These are phyloP conservation scores for Napeogenes inachia DNA, from an alignment of 2,888 invertebrate species.

Conservation along the genomic window DNA sequence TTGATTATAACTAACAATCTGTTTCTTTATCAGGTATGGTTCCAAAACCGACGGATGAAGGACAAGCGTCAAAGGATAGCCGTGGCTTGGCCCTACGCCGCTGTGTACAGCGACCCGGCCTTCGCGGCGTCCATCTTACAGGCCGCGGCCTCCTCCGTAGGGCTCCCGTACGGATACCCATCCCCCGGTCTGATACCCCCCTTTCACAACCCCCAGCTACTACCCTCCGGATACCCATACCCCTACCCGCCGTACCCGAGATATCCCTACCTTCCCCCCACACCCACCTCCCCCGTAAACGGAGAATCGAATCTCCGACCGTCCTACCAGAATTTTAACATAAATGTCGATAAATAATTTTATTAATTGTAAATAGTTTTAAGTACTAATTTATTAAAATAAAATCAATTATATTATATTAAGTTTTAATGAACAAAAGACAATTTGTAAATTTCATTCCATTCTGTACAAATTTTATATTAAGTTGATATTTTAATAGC, in stretches of 20 bases:
- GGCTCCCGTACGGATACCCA: slow-evolving; percentile 80
- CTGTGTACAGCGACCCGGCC: slow-evolving; percentile 95
- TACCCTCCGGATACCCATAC: slow-evolving; percentile 76
- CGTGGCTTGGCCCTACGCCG: slow-evolving; percentile 96
- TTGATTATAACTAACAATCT: neutral
- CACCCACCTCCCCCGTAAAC: slow-evolving; percentile 66
- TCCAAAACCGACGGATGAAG: slow-evolving; percentile 97
- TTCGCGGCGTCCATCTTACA: slow-evolving; percentile 95
- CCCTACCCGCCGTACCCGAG: slow-evolving; percentile 75
- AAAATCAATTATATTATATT: slow-evolving; percentile 11
- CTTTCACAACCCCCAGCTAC: slow-evolving; percentile 75
- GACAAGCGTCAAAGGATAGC: slow-evolving; percentile 97
- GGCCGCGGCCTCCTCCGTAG: slow-evolving; percentile 87
- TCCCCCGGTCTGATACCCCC: slow-evolving; percentile 78
- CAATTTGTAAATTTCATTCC: slow-evolving; percentile 31
- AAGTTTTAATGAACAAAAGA: slow-evolving; percentile 18
- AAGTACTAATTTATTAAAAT: slow-evolving; percentile 19
- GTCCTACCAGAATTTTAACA: slow-evolving; percentile 68
- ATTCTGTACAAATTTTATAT: slow-evolving; percentile 25
- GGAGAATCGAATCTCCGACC: slow-evolving; percentile 66
- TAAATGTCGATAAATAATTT: slow-evolving; percentile 67
- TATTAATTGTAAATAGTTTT: slow-evolving; percentile 17
- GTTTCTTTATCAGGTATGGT: slow-evolving; percentile 89
- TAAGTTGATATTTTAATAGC: slow-evolving; percentile 9
- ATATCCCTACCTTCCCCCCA: slow-evolving; percentile 76